These are phyloP conservation scores for Campoletis sonorensis DNA, from an alignment of 1,140 invertebrate genomes.

Conservation along the genomic window DNA sequence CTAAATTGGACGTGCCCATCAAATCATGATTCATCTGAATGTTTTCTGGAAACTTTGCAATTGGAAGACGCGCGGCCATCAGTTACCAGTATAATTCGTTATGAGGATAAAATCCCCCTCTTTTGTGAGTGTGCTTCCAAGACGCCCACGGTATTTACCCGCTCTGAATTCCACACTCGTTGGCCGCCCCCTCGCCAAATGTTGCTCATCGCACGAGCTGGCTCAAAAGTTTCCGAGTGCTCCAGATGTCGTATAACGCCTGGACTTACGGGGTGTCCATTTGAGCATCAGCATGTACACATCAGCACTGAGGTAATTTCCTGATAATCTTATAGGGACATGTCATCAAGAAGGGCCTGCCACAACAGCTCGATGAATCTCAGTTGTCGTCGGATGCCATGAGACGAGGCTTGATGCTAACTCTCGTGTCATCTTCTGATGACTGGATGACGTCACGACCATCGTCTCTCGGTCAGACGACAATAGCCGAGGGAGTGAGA, in stretches of 20 bases:
- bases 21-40: too few relatives aligned
- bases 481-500: neutral
- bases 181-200: conserved; percentile 67
- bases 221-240: neutral
- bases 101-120: conserved; percentile 51
- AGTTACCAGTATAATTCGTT: too few relatives aligned
- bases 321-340: too few relatives aligned
- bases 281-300: neutral
- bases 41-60: too few relatives aligned
- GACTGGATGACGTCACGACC: neutral
- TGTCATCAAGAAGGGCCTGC: neutral
- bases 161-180: conserved; percentile 66
- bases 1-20: neutral
- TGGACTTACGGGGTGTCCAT: neutral
- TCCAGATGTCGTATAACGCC: neutral
- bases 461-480: neutral
- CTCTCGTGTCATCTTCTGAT: too few relatives aligned
- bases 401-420: too few relatives aligned
- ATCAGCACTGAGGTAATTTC: neutral
- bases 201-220: conserved; percentile 59
- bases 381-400: neutral
- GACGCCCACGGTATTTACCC: conserved; percentile 68
- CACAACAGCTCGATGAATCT: neutral
- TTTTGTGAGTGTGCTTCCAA: conserved; percentile 36
- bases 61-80: too few relatives aligned